Percentiles rank a stretch among this genome's conserved stretches.
These are phyloP conservation scores for Coptodon bakossiorum DNA, from an alignment of 2,113 vertebrate genomes.

Conservation along the genomic window DNA sequence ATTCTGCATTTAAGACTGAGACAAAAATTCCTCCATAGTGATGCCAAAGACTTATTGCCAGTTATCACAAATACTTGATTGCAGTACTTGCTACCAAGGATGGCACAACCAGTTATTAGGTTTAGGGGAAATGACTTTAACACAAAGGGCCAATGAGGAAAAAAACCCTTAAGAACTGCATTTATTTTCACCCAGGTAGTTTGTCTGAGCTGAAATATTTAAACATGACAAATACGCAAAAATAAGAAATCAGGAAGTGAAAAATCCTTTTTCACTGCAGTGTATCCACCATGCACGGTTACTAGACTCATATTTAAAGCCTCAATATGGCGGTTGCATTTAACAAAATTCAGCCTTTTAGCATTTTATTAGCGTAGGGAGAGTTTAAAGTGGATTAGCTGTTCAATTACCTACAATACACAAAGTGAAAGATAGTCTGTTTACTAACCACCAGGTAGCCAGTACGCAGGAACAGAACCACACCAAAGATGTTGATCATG, in stretches of 20 bases:
- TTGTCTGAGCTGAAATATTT: not conserved
- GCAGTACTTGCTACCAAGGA: not conserved
- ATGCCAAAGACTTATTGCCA: not conserved
- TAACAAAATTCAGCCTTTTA: not conserved
- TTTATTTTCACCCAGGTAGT: not conserved
- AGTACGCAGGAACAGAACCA: conserved; percentile 92
- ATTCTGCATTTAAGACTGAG: not conserved
- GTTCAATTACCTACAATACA: not conserved
- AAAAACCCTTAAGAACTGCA: not conserved
- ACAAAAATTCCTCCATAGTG: not conserved
- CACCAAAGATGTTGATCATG: conserved; percentile 99
- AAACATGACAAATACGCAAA: not conserved
- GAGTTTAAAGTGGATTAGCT: not conserved
- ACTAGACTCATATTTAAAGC: not conserved
- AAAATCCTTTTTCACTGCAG: not conserved
- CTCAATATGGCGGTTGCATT: not conserved
- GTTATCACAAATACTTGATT: not conserved
- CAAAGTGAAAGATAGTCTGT: not conserved
- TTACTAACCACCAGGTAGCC: conserved; percentile 92
- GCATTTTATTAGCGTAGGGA: not conserved
- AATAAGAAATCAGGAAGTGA: not conserved
- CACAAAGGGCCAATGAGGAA: not conserved
- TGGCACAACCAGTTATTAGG: not conserved
- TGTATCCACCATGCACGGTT: not conserved
- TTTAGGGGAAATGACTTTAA: not conserved